Conservation (phyloP, 2,113 vertebrate species). For the Malurus cyaneus region DNA sequence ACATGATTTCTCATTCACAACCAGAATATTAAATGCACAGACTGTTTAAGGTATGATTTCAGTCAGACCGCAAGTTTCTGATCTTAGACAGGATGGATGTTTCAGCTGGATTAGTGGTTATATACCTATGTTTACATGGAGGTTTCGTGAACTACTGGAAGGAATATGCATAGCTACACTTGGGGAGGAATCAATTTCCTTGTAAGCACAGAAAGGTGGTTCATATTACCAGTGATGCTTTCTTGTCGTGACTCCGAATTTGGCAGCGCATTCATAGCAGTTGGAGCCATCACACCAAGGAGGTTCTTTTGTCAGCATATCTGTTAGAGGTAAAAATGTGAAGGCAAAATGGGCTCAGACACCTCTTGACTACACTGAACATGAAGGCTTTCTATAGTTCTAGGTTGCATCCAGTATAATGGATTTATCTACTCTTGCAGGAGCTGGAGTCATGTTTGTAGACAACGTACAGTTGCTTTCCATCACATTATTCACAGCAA, state of each 20-base stretch:
- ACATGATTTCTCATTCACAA: background rate
- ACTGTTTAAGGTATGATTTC: background rate
- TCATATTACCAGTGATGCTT: slow-evolving; percentile 93
- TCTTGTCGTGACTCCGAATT: slow-evolving; percentile 95
- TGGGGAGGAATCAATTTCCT: background rate
- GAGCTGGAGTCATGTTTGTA: background rate
- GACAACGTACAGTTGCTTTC: background rate
- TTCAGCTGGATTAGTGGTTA: background rate
- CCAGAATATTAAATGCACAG: background rate
- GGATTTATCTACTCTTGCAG: background rate
- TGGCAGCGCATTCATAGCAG: slow-evolving; percentile 95
- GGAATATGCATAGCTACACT: background rate
- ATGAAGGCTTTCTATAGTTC: background rate
- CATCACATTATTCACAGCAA: background rate
- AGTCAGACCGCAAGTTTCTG: background rate
- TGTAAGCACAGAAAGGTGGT: background rate
- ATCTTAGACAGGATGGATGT: background rate
- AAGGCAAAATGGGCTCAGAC: background rate
- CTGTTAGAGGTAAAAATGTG: slow-evolving; percentile 64
- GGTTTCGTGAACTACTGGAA: background rate
- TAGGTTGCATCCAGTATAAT: background rate
- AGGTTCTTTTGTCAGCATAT: slow-evolving; percentile 98
- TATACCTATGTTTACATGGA: rapidly evolving
- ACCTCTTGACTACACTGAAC: background rate
- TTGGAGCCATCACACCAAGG: slow-evolving; percentile 98